Evolutionary conservation across 2,113 vertebrate genomes (phyloP), one percentile per base, ranked within the genome.

Genomic region (Trochalopteron elliotii): DNA sequence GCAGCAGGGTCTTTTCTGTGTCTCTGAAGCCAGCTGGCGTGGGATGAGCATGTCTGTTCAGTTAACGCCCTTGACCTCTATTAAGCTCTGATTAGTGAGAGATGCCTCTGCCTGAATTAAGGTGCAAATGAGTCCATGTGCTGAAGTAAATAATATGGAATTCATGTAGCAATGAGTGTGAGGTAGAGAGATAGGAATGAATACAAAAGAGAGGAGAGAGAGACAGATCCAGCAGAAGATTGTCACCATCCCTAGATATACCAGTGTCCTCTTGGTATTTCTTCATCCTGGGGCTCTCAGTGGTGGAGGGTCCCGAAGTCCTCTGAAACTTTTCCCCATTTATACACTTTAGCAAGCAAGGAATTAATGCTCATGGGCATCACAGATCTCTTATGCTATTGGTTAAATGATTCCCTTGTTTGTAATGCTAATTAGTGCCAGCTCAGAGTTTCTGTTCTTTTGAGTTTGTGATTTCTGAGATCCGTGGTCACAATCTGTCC

Each of bases 401-500:
- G 44, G 14, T 59, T 59, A 44, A 59, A 59, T 18, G 3, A 33
- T 37, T 77, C 18, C 14, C 45, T 69, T 21, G 3, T 39, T 78
- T 78, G 23, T 69, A 23, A 45, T 24, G 39, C 15, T 39, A 15
- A 23, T 60, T 13, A n/a, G 39, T 28, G 15, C 33, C 39, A 33
- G 18, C 27, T 77, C 5, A 87, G 45, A 15, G 23, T 12, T 53
- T 22, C 14, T 22, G 23, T 69, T 45, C 6, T 1, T 69, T 28
- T 24, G 28, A 53, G 6, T 9, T 53, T 33, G 22, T 52, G 55
- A 16, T 77, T 69, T 77, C 22, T 77, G 39, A 27, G 39, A 31
- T 45, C 3, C 0, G 2, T 33, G 33, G 10, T 37, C 19, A 15
- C 1, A 0, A 12, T 44, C 37, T 44, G 37, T 18, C 31, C 39